Evolutionary conservation across 2,113 vertebrate species (phyloP).

Genomic region (Gobius niger): DNA sequence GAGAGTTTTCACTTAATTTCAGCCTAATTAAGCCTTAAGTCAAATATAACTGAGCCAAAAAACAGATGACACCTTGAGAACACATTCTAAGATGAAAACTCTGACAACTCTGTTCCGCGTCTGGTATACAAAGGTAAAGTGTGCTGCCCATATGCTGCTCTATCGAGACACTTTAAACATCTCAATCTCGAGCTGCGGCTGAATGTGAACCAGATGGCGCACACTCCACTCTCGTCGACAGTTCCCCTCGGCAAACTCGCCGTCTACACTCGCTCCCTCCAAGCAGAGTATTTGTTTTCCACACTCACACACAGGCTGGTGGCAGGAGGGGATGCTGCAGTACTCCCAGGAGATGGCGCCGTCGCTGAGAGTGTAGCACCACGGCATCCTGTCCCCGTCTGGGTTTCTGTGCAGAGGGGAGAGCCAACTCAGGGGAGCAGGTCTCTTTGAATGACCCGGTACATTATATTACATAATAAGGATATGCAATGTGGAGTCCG

Average conservation of each 20-base stretch:
- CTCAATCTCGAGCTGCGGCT: neutral
- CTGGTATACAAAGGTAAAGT: no score
- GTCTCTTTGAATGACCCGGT: constrained; percentile 7
- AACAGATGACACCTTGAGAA: no score
- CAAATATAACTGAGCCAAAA: no score
- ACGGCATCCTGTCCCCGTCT: constrained; percentile 85
- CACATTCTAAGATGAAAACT: no score
- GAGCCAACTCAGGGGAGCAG: constrained; percentile 29
- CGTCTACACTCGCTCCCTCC: neutral
- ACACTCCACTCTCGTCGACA: neutral
- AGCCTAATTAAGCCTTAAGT: no score
- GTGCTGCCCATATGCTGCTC: neutral
- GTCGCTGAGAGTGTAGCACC: constrained; percentile 88
- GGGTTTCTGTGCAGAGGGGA: constrained; percentile 82
- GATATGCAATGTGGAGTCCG: no score
- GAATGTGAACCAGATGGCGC: neutral
- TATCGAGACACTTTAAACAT: neutral
- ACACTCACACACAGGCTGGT: constrained; percentile 64
- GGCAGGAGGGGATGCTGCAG: constrained; percentile 80
- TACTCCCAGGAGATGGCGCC: constrained; percentile 88
- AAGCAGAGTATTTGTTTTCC: neutral
- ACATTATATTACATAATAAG: neutral
- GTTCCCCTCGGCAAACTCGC: neutral
- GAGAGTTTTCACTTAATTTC: no score
- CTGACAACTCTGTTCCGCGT: no score